phyloP scores from a whole-genome alignment of 2,113 vertebrate genomes.

The Cyphomyrus discorhynchus region DNA sequence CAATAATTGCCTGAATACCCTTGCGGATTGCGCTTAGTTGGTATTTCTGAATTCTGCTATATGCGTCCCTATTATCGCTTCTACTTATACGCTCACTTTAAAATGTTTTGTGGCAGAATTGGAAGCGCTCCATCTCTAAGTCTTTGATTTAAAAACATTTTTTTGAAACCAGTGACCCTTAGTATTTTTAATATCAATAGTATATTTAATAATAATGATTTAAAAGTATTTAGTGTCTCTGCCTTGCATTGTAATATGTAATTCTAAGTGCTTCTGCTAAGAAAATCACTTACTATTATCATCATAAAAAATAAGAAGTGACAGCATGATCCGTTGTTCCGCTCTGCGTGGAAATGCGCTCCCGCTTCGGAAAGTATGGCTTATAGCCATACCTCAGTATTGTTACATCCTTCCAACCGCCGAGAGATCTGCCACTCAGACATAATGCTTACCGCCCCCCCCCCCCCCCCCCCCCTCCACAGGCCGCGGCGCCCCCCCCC shows the following conservation, averaged over 20 bases:
- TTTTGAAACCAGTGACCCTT: not conserved
- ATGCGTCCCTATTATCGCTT: not conserved
- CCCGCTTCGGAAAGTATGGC: not conserved
- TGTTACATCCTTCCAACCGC: not conserved
- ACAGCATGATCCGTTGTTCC: not conserved
- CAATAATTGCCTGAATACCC: not conserved
- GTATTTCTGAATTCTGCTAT: not conserved
- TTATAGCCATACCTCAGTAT: not conserved
- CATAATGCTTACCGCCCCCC: not conserved
- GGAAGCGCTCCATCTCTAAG: not conserved
- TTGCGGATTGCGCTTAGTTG: not conserved
- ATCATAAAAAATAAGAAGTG: not conserved
- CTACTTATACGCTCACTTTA: not conserved
- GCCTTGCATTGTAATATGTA: not conserved
- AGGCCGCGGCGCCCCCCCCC: not conserved
- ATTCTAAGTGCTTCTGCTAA: not conserved
- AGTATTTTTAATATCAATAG: not conserved
- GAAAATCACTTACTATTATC: not conserved
- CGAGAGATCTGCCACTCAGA: not conserved
- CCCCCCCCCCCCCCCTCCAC: not conserved
- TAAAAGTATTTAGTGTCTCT: not conserved
- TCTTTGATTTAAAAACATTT: not conserved
- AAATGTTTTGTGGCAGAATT: not conserved
- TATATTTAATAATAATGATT: not conserved
- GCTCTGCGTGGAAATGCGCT: not conserved